These are phyloP conservation scores for Cylindroiulus punctatus DNA, from an alignment of 2,888 invertebrate species.

Conservation along the genomic window DNA sequence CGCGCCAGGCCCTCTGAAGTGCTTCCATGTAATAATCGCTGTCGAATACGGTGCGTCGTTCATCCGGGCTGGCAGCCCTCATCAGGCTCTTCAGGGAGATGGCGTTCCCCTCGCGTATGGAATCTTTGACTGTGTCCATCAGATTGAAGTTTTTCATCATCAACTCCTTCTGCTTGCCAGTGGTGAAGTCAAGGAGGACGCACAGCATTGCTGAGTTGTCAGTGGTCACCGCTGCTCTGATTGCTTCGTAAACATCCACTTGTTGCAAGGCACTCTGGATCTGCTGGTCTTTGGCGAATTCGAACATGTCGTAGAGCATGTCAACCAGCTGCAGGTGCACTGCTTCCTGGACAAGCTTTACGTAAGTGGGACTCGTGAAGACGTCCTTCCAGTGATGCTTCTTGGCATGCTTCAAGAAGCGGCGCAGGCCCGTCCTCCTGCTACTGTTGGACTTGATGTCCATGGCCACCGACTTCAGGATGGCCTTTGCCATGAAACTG, in stretches of 20 bases:
- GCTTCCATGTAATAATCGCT: not conserved
- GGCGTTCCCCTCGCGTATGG: not conserved
- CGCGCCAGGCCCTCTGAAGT: not conserved
- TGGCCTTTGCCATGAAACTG: not conserved
- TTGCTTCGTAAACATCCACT: not conserved
- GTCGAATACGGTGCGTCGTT: not conserved
- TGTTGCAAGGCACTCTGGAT: not conserved
- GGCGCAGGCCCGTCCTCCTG: not conserved
- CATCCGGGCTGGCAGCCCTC: not conserved
- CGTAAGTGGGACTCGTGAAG: not conserved
- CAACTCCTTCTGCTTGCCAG: not conserved
- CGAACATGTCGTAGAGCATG: not conserved
- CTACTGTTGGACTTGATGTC: not conserved
- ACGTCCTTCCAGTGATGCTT: not conserved
- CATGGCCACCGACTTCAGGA: not conserved
- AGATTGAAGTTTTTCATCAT: not conserved
- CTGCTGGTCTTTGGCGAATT: not conserved
- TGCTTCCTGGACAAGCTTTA: not conserved
- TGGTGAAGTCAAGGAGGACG: slow-evolving; percentile 11
- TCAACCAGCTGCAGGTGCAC: not conserved
- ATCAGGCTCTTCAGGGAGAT: not conserved
- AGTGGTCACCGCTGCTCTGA: not conserved
- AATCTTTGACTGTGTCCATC: not conserved
- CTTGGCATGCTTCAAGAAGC: not conserved
- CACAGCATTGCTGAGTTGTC: slow-evolving; percentile 24